These are phyloP conservation scores for Heloderma charlesbogerti DNA, from an alignment of 2,113 vertebrate species.

Conservation along the genomic window DNA sequence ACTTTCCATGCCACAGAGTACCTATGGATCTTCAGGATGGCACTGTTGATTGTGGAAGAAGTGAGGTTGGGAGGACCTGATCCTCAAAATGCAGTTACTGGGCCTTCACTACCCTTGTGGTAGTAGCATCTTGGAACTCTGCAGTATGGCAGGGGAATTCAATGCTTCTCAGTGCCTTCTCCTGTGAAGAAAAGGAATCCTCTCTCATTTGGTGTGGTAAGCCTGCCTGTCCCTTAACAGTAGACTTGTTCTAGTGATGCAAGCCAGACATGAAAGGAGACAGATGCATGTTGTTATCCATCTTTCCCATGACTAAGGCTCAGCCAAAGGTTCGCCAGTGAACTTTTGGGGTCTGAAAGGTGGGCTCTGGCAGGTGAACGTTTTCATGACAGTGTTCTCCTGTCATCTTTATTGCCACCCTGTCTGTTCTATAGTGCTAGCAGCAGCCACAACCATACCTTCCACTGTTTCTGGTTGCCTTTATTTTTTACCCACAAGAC, in stretches of 20 bases:
- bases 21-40: not conserved
- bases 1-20: not conserved
- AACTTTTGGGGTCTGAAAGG: no score
- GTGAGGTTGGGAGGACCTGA: not conserved
- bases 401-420: not conserved
- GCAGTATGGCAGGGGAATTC: no score
- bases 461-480: not conserved
- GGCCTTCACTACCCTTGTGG: no score
- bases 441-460: not conserved
- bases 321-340: no score
- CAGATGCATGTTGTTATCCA: not conserved
- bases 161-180: no score
- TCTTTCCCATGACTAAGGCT: no score
- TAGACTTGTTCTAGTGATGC: not conserved
- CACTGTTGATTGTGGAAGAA: not conserved
- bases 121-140: no score
- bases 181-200: no score
- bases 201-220: not conserved
- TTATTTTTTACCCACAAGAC: not conserved
- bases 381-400: not conserved
- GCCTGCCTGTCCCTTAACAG: not conserved
- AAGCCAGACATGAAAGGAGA: not conserved
- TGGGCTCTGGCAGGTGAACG: no score
- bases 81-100: not conserved
- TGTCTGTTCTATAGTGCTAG: not conserved